Percentiles rank a stretch among this genome's conserved stretches.
These are phyloP conservation scores for Lerema accius DNA, from an alignment of 1,140 invertebrate species.

Conservation along the genomic window DNA sequence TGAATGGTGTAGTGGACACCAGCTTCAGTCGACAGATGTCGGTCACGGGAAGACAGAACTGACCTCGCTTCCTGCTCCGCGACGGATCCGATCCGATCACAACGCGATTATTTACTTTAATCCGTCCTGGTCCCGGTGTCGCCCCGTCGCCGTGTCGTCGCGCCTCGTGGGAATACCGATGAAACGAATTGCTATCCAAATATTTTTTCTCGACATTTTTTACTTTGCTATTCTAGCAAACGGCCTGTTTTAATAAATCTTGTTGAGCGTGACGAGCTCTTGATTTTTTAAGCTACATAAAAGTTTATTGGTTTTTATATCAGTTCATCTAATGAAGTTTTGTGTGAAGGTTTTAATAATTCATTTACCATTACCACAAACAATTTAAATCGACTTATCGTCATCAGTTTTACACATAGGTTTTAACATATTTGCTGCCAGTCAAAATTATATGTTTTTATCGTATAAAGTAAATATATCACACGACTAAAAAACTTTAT, in stretches of 20 bases:
- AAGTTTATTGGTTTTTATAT: too few relatives aligned
- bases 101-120: conserved; percentile 70
- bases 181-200: conserved; percentile 34
- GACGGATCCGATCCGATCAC: conserved; percentile 38
- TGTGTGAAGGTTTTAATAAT: too few relatives aligned
- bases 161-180: conserved; percentile 39
- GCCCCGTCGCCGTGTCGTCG: conserved; percentile 8
- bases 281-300: neutral
- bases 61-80: conserved; percentile 63
- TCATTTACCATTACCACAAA: too few relatives aligned
- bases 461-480: too few relatives aligned
- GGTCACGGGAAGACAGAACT: conserved; percentile 41
- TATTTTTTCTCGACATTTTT: conserved; percentile 18
- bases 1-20: conserved; percentile 49
- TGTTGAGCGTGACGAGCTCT: neutral
- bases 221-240: neutral
- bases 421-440: too few relatives aligned
- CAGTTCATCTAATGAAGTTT: too few relatives aligned
- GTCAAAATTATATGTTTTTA: too few relatives aligned
- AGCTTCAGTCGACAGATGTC: conserved; percentile 33
- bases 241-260: neutral
- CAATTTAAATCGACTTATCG: too few relatives aligned
- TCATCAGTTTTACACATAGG: too few relatives aligned
- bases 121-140: conserved; percentile 43
- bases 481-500: too few relatives aligned